Evolutionary conservation across 2,113 vertebrate species (phyloP).

Genomic region (Fregata magnificens): DNA sequence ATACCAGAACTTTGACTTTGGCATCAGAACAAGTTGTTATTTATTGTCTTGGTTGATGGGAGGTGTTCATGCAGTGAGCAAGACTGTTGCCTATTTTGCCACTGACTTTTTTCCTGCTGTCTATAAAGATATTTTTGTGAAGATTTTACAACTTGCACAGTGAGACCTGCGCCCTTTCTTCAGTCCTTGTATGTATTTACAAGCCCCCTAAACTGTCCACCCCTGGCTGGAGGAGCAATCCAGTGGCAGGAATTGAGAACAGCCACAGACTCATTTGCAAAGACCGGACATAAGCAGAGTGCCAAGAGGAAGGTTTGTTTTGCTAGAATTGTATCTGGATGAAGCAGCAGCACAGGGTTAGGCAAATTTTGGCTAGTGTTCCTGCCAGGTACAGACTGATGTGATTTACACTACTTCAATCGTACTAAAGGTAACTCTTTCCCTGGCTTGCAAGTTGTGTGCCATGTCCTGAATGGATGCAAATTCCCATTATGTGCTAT

Average conservation of each 20-base stretch:
- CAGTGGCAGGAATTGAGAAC: not conserved
- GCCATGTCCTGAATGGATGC: not conserved
- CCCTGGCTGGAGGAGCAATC: not conserved
- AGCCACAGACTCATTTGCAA: not conserved
- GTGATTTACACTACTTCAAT: not conserved
- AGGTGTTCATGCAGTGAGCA: not conserved
- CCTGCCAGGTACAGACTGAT: not conserved
- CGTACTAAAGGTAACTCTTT: not conserved
- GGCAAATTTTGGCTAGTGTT: not conserved
- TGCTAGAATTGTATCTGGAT: not conserved
- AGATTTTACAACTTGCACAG: not conserved
- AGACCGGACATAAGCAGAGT: not conserved
- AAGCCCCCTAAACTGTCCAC: not conserved
- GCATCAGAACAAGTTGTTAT: not conserved
- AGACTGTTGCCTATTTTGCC: not conserved
- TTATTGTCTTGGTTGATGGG: not conserved
- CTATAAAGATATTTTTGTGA: not conserved
- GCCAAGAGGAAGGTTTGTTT: not conserved
- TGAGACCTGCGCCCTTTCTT: not conserved
- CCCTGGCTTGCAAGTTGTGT: not conserved
- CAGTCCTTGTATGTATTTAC: not conserved
- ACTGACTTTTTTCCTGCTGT: not conserved
- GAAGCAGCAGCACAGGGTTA: not conserved
- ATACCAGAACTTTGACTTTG: not conserved
- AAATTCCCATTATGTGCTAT: not conserved